Evolutionary conservation across 1,140 invertebrate genomes (phyloP).

Genomic region (Hyles euphorbiae): DNA sequence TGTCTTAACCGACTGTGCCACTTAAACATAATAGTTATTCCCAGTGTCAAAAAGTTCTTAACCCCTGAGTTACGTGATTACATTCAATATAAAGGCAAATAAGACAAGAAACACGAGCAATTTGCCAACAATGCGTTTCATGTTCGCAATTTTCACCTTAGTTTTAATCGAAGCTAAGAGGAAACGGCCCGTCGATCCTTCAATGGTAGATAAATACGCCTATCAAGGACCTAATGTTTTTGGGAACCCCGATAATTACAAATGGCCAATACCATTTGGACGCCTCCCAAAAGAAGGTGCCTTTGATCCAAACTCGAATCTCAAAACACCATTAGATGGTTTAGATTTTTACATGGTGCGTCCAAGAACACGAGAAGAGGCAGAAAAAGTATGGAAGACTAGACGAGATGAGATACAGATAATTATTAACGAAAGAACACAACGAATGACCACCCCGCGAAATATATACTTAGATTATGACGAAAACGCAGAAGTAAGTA

Average conservation of each 20-base stretch:
- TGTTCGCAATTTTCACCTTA: slow-evolving; percentile 3
- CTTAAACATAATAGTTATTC: no score
- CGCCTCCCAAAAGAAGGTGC: slow-evolving; percentile 24
- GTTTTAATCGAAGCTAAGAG: slow-evolving; percentile 6
- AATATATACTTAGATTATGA: no score
- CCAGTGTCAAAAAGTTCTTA: no score
- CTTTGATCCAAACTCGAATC: slow-evolving; percentile 8
- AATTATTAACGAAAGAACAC: background rate
- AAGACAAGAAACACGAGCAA: background rate
- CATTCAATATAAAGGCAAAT: slow-evolving; percentile 1
- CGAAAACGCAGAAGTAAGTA: no score
- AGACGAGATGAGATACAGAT: slow-evolving; percentile 1
- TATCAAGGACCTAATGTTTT: background rate
- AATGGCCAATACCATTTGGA: slow-evolving; percentile 23
- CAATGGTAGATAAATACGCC: background rate
- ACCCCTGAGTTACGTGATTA: no score
- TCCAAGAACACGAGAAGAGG: slow-evolving; percentile 5
- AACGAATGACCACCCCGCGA: no score
- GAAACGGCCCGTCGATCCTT: background rate
- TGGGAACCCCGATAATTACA: slow-evolving; percentile 2
- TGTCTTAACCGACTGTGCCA: no score
- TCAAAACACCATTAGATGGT: slow-evolving; percentile 19
- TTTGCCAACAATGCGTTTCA: slow-evolving; percentile 9
- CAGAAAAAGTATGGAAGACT: slow-evolving; percentile 1
- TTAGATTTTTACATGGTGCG: slow-evolving; percentile 14